Evolutionary conservation across 2,113 vertebrate genomes (phyloP).

Genomic region (Ptilorrhoa leucosticta): DNA sequence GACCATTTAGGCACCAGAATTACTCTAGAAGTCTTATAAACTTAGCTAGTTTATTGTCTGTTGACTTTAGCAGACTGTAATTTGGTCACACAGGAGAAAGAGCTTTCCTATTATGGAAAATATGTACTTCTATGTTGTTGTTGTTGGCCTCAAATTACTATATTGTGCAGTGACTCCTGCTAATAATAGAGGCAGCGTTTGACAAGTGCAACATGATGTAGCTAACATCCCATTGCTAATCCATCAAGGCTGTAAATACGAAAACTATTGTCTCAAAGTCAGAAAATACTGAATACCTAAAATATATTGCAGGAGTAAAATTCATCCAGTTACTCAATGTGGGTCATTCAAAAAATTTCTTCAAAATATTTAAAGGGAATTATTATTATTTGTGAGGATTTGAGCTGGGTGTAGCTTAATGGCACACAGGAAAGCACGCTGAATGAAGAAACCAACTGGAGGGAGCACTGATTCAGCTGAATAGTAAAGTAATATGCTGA

Average conservation of each 20-base stretch:
- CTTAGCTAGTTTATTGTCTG: not conserved
- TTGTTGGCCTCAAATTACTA: not conserved
- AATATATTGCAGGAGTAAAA: not conserved
- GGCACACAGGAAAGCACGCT: not conserved
- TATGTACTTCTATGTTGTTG: not conserved
- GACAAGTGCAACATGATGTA: not conserved
- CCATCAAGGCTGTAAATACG: not conserved
- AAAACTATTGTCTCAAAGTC: not conserved
- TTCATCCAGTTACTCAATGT: not conserved
- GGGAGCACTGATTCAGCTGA: slow-evolving; percentile 22
- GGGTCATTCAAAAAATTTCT: not conserved
- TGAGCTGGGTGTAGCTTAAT: not conserved
- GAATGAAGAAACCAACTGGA: not conserved
- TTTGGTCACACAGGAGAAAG: not conserved
- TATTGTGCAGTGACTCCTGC: not conserved
- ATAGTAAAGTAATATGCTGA: not conserved
- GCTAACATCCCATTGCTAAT: not conserved
- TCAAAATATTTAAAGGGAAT: not conserved
- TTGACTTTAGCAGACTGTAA: not conserved
- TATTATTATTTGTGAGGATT: not conserved
- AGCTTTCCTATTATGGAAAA: slow-evolving; percentile 3
- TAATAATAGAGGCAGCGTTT: not conserved
- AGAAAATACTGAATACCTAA: not conserved
- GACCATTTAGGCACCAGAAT: not conserved
- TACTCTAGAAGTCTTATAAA: not conserved